Evolutionary conservation across 2,113 vertebrate species (phyloP).

Genomic region (Pseudolaguvia tuberculata): DNA sequence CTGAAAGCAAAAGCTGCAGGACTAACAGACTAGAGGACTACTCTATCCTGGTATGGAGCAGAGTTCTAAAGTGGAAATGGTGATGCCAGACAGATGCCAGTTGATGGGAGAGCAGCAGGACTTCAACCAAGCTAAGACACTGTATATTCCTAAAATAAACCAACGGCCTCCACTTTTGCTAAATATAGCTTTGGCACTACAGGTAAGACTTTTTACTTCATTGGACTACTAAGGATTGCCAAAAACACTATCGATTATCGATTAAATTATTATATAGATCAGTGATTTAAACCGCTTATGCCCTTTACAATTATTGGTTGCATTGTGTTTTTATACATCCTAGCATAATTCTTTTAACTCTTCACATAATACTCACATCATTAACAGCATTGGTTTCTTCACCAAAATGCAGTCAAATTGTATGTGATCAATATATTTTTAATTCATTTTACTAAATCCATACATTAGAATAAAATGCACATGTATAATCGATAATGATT

Average conservation of each 20-base stretch:
- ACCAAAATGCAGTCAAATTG: not conserved
- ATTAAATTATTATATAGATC: not conserved
- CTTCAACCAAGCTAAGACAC: constrained; percentile 3
- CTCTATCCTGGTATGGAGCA: not conserved
- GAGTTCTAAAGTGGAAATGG: not conserved
- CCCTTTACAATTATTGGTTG: not conserved
- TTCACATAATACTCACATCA: not conserved
- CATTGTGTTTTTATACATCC: not conserved
- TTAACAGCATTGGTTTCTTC: no score
- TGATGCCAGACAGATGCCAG: constrained; percentile 2
- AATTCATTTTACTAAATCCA: not conserved
- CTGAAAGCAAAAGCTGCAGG: not conserved
- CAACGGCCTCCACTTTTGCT: constrained; percentile 32
- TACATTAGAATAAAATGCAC: not conserved
- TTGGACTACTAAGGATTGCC: not conserved
- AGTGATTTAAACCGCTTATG: not conserved
- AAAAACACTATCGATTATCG: not conserved
- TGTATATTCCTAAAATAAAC: constrained; percentile 30
- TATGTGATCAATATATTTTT: not conserved
- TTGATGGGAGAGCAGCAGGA: constrained; percentile 11
- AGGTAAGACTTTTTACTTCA: constrained; percentile 43
- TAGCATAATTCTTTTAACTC: not conserved
- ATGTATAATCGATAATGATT: not conserved
- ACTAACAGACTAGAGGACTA: not conserved
- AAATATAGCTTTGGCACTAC: constrained; percentile 48